Conservation (phyloP, 2,888 invertebrate species). For the Noctua pronuba region DNA sequence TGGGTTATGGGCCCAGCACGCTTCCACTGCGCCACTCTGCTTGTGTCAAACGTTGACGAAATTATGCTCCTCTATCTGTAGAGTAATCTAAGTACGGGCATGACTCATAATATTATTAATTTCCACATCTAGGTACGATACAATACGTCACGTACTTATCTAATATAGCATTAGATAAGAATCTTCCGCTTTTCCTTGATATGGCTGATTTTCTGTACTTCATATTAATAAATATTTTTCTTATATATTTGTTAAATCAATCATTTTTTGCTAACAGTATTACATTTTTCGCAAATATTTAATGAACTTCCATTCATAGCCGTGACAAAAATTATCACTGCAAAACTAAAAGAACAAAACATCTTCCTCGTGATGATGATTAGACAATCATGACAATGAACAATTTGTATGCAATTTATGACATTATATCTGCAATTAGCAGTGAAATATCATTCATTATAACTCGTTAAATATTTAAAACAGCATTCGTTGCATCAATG, state of each 20-base stretch:
- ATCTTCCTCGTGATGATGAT: slow-evolving; percentile 67
- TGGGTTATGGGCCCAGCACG: slow-evolving; percentile 96
- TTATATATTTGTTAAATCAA: background rate
- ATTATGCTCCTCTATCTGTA: background rate
- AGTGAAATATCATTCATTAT: slow-evolving; percentile 87
- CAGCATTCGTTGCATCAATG: slow-evolving; percentile 77
- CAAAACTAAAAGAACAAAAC: slow-evolving; percentile 68
- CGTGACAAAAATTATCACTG: slow-evolving; percentile 69
- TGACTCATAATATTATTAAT: background rate
- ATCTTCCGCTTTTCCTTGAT: background rate
- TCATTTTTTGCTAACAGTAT: slow-evolving; percentile 66
- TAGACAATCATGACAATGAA: slow-evolving; percentile 82
- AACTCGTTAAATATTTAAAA: slow-evolving; percentile 88
- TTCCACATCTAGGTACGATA: background rate
- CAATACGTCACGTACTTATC: background rate
- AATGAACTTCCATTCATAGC: slow-evolving; percentile 80
- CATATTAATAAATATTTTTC: background rate
- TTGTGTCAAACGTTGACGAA: slow-evolving; percentile 63
- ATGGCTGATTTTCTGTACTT: background rate
- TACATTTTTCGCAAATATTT: slow-evolving; percentile 51
- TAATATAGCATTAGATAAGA: background rate
- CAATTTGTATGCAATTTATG: slow-evolving; percentile 87
- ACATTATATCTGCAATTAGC: slow-evolving; percentile 80
- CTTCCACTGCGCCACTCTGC: slow-evolving; percentile 96
- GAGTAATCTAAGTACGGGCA: slow-evolving; percentile 7